Base-by-base conservation (phyloP, 2,888 invertebrate genomes). In the Crepidodera aurea region DNA sequence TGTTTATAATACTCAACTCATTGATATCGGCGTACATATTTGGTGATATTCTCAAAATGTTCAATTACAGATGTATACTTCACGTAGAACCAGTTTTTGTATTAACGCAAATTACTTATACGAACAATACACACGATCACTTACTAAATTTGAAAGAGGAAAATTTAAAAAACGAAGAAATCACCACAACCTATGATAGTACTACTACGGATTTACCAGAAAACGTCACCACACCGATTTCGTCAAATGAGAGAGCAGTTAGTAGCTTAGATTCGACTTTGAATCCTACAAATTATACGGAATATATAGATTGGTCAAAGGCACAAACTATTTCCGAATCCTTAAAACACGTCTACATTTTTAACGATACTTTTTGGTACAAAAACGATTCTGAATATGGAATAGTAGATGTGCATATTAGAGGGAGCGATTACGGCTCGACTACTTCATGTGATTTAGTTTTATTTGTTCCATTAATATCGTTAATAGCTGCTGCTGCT, bases 51-150 rank as follows among this genome's bases (percentile, higher is more conserved):
- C 51, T 72, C 13, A 71, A 69, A 39, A 65, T 62, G 3, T 77
- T 77, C 66, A 70, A 70, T 15, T 63, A 71, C 61, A 66, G 74
- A 50, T 77, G 77, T 60, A 64, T 77, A 10, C 64, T 77, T 15
- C 69, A 62, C 67, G 74, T 22, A 60, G 63, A 5, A 18, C 62
- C 62, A 13, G 37, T 29, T 27, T 44, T 60, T 3, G 37, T 44
- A 10, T 15, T 60, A 29, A 42, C 32, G 27, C 44, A 59, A 44
- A 34, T 50, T 4, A 37, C 16, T 13, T 37, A 48, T 8, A 13
- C 18, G n/a, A 44, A 58, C 32, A 46, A 39, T 13, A 39, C 50
- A 6, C 34, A 46, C 7, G 29, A 48, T 8, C 37, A 34, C 16
- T 2, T 39, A 12, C 15, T 32, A 39, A 13, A 37, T 3, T 48